Evolutionary conservation across 1,140 invertebrate genomes (phyloP).

Genomic region (Neodiprion lecontei): DNA sequence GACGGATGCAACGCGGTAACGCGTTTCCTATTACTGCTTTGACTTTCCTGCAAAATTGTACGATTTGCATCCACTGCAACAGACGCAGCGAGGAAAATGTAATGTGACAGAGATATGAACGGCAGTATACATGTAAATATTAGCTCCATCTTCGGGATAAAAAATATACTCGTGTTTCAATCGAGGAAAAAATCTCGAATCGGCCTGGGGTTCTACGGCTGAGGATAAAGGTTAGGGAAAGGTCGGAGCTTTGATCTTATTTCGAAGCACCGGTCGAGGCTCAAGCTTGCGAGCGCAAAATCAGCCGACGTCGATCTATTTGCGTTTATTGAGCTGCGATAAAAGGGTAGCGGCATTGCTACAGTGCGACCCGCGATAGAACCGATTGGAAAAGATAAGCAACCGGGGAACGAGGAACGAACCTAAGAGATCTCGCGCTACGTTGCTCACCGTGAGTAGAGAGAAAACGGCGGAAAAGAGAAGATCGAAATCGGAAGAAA

Average conservation of each 20-base stretch:
- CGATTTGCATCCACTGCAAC: too few relatives aligned
- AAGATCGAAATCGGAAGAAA: not conserved
- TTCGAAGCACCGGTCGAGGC: not conserved
- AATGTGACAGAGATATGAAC: too few relatives aligned
- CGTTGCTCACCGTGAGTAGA: too few relatives aligned
- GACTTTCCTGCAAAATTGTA: too few relatives aligned
- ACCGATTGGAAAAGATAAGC: not conserved
- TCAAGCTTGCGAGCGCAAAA: not conserved
- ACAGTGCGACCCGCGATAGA: not conserved
- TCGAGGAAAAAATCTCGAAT: not conserved
- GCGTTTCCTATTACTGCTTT: too few relatives aligned
- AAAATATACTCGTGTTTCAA: not conserved
- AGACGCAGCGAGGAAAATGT: too few relatives aligned
- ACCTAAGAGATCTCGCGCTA: not conserved
- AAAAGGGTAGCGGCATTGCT: not conserved
- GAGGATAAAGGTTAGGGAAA: not conserved
- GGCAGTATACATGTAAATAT: too few relatives aligned
- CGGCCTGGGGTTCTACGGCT: not conserved
- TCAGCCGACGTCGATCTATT: not conserved
- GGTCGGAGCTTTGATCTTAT: conserved; percentile 1
- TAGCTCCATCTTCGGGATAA: not conserved
- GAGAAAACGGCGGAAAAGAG: too few relatives aligned
- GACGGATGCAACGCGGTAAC: too few relatives aligned
- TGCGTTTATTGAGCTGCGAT: conserved; percentile 1
- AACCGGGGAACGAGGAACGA: not conserved